phyloP scores from a whole-genome alignment of 2,888 invertebrate species.

The Pachycephus smyrnensis region DNA sequence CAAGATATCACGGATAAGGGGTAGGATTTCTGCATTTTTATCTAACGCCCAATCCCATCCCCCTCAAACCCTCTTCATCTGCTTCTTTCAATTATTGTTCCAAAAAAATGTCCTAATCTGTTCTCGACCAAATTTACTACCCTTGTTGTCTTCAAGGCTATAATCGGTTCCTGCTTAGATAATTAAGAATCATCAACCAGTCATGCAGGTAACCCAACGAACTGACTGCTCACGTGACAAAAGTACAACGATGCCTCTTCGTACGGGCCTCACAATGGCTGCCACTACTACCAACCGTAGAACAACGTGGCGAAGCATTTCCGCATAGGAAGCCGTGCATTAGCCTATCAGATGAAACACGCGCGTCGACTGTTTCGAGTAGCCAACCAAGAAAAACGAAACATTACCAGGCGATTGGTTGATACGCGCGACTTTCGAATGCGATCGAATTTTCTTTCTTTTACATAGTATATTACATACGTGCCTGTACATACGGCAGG shows the following conservation, averaged over 20 bases:
- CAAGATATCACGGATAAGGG: not conserved
- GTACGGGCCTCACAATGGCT: conserved; percentile 1
- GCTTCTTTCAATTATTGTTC: no score
- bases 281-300: conserved; percentile 35
- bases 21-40: not conserved
- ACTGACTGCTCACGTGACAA: conserved; percentile 54
- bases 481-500: not conserved
- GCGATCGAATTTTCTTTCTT: not conserved
- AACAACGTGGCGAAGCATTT: conserved; percentile 64
- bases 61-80: no score
- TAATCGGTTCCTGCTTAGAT: not conserved
- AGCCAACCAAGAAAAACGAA: not conserved
- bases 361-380: conserved; percentile 39
- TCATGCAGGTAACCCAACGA: not conserved
- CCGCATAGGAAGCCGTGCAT: conserved; percentile 67
- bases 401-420: not conserved
- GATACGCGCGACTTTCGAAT: not conserved
- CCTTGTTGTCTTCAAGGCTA: not conserved
- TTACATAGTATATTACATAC: not conserved
- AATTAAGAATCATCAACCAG: not conserved
- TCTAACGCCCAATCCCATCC: not conserved
- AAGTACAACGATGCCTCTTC: conserved; percentile 47
- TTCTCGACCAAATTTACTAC: not conserved
- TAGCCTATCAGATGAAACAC: conserved; percentile 67
- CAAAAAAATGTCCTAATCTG: not conserved